Evolutionary conservation across 2,888 invertebrate genomes (phyloP).

Genomic region (Mystacides longicornis): DNA sequence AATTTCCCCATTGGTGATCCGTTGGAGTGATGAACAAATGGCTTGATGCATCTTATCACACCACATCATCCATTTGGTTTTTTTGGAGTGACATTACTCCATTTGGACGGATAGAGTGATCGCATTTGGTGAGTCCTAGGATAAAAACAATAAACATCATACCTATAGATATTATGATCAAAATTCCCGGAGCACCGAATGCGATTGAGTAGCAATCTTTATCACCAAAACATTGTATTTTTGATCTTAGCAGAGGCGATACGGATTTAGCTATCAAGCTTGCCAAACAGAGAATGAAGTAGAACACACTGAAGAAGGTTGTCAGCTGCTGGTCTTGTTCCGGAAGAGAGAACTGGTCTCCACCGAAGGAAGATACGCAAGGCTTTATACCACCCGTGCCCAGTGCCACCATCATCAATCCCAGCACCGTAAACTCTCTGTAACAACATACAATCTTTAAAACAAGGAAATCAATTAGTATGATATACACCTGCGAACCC

Average conservation of each 20-base stretch:
- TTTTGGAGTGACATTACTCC: too few species aligned
- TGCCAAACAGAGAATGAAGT: slow-evolving; percentile 60
- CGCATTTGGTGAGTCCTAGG: too few species aligned
- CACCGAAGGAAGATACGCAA: slow-evolving; percentile 75
- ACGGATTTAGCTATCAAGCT: slow-evolving; percentile 65
- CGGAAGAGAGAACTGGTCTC: slow-evolving; percentile 65
- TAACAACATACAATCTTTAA: slow-evolving; percentile 21
- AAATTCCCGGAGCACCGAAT: slow-evolving; percentile 68
- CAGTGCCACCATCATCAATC: slow-evolving; percentile 60
- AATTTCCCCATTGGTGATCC: too few species aligned
- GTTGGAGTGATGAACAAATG: too few species aligned
- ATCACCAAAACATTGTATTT: slow-evolving; percentile 57
- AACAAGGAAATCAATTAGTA: not conserved
- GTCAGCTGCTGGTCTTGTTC: slow-evolving; percentile 57
- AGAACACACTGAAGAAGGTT: slow-evolving; percentile 69
- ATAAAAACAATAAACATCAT: too few species aligned
- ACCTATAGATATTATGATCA: slow-evolving; percentile 66
- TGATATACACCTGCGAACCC: too few species aligned
- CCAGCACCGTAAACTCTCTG: slow-evolving; percentile 56
- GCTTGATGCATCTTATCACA: too few species aligned
- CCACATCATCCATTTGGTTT: too few species aligned
- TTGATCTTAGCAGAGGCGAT: slow-evolving; percentile 65
- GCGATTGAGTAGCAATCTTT: slow-evolving; percentile 64
- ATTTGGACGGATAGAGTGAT: too few species aligned
- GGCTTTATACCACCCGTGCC: slow-evolving; percentile 81